Percentiles rank a stretch among this genome's conserved stretches.
Evolutionary conservation across 2,888 invertebrate species (phyloP).

Genomic region (Spisula solida): DNA sequence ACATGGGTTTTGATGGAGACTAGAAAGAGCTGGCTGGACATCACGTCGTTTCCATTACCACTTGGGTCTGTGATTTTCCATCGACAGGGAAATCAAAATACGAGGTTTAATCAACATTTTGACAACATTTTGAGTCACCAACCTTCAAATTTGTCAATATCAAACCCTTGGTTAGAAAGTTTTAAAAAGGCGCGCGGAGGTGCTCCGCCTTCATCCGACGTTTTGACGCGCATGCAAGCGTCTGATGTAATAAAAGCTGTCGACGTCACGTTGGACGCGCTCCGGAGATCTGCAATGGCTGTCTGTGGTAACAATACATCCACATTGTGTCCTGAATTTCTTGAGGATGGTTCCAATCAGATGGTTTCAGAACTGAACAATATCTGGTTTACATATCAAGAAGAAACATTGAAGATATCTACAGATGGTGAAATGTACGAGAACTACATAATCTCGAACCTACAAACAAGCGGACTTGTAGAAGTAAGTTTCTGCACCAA

Average conservation of each 20-base stretch:
- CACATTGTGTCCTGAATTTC: conserved; percentile 74
- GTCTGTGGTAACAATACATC: conserved; percentile 65
- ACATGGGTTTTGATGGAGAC: conserved; percentile 72
- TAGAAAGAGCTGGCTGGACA: conserved; percentile 59
- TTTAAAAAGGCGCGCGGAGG: conserved; percentile 48
- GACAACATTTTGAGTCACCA: not conserved
- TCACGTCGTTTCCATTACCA: conserved; percentile 61
- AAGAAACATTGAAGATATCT: conserved; percentile 49
- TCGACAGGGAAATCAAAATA: conserved; percentile 62
- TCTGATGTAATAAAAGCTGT: conserved; percentile 75
- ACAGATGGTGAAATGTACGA: conserved; percentile 29
- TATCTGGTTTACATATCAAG: conserved; percentile 63
- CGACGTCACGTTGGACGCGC: conserved; percentile 76
- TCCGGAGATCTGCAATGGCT: conserved; percentile 65
- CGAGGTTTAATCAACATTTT: conserved; percentile 61
- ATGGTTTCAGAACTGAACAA: conserved; percentile 58
- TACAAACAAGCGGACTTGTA: conserved; percentile 60
- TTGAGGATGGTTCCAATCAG: conserved; percentile 51
- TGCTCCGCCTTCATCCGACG: conserved; percentile 26
- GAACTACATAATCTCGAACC: conserved; percentile 65
- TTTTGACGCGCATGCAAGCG: conserved; percentile 54
- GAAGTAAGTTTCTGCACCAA: conserved; percentile 60
- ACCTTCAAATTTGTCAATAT: not conserved
- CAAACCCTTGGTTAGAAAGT: conserved; percentile 62
- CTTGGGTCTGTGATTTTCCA: conserved; percentile 68